Evolutionary conservation across 2,888 invertebrate species (phyloP).

Genomic region (Drosophila flavopinicola): DNA sequence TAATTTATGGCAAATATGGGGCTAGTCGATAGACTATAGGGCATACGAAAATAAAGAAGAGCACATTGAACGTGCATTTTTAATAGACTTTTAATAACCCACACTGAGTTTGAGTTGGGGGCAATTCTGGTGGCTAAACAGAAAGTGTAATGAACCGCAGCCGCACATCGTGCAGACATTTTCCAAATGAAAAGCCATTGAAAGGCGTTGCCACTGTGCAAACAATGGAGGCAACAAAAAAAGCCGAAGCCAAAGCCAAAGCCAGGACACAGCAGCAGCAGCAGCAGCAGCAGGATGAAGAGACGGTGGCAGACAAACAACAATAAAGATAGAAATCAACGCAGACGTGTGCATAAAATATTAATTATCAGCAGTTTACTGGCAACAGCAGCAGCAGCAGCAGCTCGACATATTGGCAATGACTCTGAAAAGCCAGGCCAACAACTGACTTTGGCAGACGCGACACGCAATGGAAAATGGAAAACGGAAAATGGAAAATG

Average conservation of each 20-base stretch:
- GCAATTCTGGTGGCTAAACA: slow-evolving; percentile 59
- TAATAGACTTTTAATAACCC: slow-evolving; percentile 77
- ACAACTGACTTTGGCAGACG: slow-evolving; percentile 60
- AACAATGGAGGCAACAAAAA: slow-evolving; percentile 56
- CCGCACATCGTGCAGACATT: slow-evolving; percentile 75
- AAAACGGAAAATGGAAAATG: slow-evolving; percentile 50
- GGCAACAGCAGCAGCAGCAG: slow-evolving; percentile 37
- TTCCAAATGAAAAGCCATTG: slow-evolving; percentile 75
- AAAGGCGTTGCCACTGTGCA: slow-evolving; percentile 75
- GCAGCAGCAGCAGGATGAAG: slow-evolving; percentile 10
- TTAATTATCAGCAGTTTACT: slow-evolving; percentile 76
- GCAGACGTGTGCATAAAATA: slow-evolving; percentile 79
- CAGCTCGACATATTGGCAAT: slow-evolving; percentile 70
- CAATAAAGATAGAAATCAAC: slow-evolving; percentile 78
- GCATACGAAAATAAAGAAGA: neutral
- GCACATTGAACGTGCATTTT: slow-evolving; percentile 66
- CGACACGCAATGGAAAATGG: slow-evolving; percentile 61
- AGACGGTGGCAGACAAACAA: slow-evolving; percentile 69
- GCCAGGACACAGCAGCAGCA: slow-evolving; percentile 10
- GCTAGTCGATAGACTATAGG: slow-evolving; percentile 24
- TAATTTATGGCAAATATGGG: slow-evolving; percentile 70
- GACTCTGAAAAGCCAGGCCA: slow-evolving; percentile 60
- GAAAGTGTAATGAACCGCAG: slow-evolving; percentile 80
- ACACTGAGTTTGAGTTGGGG: slow-evolving; percentile 29
- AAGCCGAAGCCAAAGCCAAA: slow-evolving; percentile 20